Evolutionary conservation across 2,888 invertebrate genomes (phyloP).

Genomic region (Drosophila lacicola): DNA sequence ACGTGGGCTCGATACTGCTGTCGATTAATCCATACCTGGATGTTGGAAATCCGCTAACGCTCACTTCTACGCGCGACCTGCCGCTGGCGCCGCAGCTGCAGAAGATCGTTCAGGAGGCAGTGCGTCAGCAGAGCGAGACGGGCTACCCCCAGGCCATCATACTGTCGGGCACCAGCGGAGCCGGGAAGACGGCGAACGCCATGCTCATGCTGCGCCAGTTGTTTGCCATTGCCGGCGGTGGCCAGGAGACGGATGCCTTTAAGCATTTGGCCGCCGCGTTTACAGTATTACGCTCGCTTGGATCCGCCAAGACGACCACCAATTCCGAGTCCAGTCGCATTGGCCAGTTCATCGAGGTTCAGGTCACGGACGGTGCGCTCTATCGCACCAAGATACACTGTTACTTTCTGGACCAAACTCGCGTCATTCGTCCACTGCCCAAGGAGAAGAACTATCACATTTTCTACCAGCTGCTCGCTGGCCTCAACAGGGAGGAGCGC

Average conservation of each 20-base stretch:
- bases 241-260: conserved; percentile 97
- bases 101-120: conserved; percentile 95
- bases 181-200: conserved; percentile 97
- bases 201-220: conserved; percentile 95
- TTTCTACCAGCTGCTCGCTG: conserved; percentile 97
- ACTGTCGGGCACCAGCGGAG: conserved; percentile 95
- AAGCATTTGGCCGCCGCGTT: conserved; percentile 98
- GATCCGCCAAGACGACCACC: conserved; percentile 94
- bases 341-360: conserved; percentile 98
- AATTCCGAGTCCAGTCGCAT: conserved; percentile 97
- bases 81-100: conserved; percentile 92
- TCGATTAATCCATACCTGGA: conserved; percentile 96
- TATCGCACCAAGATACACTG: conserved; percentile 98
- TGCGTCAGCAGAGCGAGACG: conserved; percentile 96
- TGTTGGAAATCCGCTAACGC: conserved; percentile 93
- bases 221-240: conserved; percentile 97
- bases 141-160: conserved; percentile 98
- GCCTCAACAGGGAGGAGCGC: conserved; percentile 93
- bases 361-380: conserved; percentile 96
- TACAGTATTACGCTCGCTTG: conserved; percentile 95
- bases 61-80: conserved; percentile 91
- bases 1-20: conserved; percentile 95
- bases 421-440: conserved; percentile 93
- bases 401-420: conserved; percentile 96
- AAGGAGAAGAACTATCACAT: conserved; percentile 98